phyloP scores from a whole-genome alignment of 2,888 invertebrate species.

The Muscina levida region DNA sequence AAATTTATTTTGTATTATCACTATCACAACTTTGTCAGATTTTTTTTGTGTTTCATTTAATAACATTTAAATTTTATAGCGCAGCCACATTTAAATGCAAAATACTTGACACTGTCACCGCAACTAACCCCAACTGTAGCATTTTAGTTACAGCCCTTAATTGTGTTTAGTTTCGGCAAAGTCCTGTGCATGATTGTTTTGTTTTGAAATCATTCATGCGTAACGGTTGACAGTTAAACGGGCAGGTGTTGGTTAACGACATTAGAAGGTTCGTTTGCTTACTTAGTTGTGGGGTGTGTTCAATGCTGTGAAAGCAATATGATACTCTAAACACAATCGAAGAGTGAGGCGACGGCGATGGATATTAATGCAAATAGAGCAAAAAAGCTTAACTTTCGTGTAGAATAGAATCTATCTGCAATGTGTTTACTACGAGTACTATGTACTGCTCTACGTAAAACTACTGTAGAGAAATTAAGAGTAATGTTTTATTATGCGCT shows the following conservation, averaged over 20 bases:
- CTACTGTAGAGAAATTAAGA: no score
- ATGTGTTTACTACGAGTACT: no score
- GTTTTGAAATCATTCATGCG: constrained; percentile 45
- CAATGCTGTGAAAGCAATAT: constrained; percentile 25
- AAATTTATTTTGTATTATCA: background rate
- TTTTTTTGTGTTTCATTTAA: background rate
- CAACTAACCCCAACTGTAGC: background rate
- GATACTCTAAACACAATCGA: no score
- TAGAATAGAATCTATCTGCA: no score
- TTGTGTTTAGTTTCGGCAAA: constrained; percentile 10
- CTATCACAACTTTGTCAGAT: background rate
- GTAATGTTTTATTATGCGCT: no score
- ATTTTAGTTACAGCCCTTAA: background rate
- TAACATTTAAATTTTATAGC: background rate
- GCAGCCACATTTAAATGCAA: background rate
- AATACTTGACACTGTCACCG: constrained; percentile 14
- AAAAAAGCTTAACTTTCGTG: no score
- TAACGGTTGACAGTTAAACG: constrained; percentile 43
- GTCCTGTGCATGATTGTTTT: constrained; percentile 28
- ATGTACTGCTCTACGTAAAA: no score
- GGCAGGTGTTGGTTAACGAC: constrained; percentile 51
- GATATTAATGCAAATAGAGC: no score
- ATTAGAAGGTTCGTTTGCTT: background rate
- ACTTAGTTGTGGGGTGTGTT: constrained; percentile 38
- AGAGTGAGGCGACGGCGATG: background rate